Evolutionary conservation across 1,140 invertebrate genomes (phyloP), one percentile per base, ranked within the genome.

Genomic region (Palaemon carinicauda): DNA sequence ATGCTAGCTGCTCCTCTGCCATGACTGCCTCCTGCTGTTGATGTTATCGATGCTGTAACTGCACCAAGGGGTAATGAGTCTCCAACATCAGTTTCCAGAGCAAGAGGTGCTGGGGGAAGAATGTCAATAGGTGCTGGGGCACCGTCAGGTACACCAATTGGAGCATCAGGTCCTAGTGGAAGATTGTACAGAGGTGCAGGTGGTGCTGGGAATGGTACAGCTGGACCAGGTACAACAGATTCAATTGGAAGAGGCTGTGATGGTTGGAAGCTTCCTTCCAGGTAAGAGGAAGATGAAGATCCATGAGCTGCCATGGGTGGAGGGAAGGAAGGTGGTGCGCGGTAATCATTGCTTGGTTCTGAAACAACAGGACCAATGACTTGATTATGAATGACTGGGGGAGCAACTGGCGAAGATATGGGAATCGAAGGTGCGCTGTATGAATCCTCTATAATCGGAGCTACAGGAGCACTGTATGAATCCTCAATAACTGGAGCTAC

Each of bases 271-370:
- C 41, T 41, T 19, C 81, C 82, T 17, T 86, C 87, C n/a, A 82
- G 71, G 52, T 78, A 88, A 14, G 88, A 85, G 29, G 74, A 65
- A 10, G 88, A 81, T 3, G 83, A 82, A 15, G 79, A 71, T 4
- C 88, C 88, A 71, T 86, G 83, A 15, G 60, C 88, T 17, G 88
- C 83, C 79, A 78, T 86, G 53, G 82, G 79, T 15, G 69, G 73
- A 10, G 80, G 78, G 69, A 82, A 81, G 19, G 88, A 75, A 15
- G 51, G 54, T 14, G 79, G 79, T 15, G 88, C 41, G 69, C 82
- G 79, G 56, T 86, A 85, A 29, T 71, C 54, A 50, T 65, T 77
- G 56, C 24, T 53, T 24, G 79, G 74, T 14, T 33, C 84, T 69
- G n/a, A 29, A 19, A 51, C 84, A 41, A 41, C 41, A 33, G 53